phyloP scores from a whole-genome alignment of 2,797 vertebrate genomes.

The Leptatherina wallacei region DNA sequence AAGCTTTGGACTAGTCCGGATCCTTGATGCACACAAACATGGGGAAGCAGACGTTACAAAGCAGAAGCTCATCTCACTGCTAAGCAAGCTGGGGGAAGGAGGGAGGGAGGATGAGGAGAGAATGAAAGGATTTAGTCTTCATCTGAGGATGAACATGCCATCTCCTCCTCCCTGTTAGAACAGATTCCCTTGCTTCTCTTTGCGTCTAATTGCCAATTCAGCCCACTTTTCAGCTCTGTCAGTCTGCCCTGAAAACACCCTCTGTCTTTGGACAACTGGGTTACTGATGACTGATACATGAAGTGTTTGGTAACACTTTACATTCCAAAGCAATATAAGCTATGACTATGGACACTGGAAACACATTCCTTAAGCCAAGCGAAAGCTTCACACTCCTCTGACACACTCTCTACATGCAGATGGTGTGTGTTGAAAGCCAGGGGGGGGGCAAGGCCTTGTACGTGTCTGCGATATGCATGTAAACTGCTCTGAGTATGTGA shows the following conservation, averaged over 20 bases:
- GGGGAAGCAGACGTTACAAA: conserved; percentile 72
- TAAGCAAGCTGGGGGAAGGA: conserved; percentile 53
- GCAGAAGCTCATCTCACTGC: conserved; percentile 67
- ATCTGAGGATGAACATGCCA: conserved; percentile 73
- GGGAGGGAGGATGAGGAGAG: conserved; percentile 51
- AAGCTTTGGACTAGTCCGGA: conserved; percentile 71
- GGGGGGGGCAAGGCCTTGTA: conserved; percentile 50
- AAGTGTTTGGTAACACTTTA: conserved; percentile 72
- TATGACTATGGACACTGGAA: conserved; percentile 72
- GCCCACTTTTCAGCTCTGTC: conserved; percentile 62
- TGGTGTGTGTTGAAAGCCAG: conserved; percentile 81
- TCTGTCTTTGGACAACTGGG: conserved; percentile 66
- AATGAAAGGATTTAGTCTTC: conserved; percentile 75
- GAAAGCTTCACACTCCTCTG: conserved; percentile 64
- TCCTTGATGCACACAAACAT: conserved; percentile 70
- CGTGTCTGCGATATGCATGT: conserved; percentile 27
- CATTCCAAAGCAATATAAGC: conserved; percentile 77
- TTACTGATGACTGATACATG: conserved; percentile 59
- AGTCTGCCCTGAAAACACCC: conserved; percentile 62
- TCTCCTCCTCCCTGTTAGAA: conserved; percentile 74
- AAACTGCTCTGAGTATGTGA: conserved; percentile 26
- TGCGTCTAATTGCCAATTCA: conserved; percentile 70
- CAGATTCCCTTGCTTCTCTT: conserved; percentile 61
- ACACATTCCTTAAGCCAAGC: conserved; percentile 70
- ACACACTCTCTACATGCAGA: conserved; percentile 82